Evolutionary conservation across 2,113 vertebrate species (phyloP).

Genomic region (Thamnophis sirtalis): DNA sequence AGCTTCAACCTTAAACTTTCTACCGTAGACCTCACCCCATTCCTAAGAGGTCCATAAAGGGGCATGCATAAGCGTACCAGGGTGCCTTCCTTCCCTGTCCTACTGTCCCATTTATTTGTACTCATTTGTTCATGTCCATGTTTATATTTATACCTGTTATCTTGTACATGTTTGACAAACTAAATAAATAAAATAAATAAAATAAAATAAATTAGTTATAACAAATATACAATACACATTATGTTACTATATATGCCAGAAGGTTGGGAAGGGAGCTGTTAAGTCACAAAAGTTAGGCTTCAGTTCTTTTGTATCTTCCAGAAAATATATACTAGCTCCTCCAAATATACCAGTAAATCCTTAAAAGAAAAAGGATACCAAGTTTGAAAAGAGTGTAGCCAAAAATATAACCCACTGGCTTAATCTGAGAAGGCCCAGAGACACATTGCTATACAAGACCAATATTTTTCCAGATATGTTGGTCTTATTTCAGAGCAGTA

Average conservation of each 20-base stretch:
- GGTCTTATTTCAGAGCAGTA: background rate
- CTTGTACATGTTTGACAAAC: too few relatives aligned
- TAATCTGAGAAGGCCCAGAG: background rate
- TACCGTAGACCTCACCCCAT: too few relatives aligned
- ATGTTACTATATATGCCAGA: background rate
- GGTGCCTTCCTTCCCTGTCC: too few relatives aligned
- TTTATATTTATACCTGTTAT: too few relatives aligned
- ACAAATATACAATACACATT: background rate
- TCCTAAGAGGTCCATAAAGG: too few relatives aligned
- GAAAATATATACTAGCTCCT: background rate
- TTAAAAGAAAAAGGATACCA: background rate
- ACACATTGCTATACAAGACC: background rate
- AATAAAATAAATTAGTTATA: background rate
- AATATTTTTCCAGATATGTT: background rate
- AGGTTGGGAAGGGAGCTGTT: background rate
- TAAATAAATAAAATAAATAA: too few relatives aligned
- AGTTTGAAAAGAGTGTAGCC: background rate
- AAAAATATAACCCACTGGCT: background rate
- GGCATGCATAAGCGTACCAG: too few relatives aligned
- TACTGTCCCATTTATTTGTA: too few relatives aligned
- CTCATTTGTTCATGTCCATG: too few relatives aligned
- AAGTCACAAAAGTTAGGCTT: background rate
- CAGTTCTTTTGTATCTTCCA: background rate
- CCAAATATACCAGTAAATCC: background rate
- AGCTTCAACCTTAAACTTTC: too few relatives aligned